These are phyloP conservation scores for Conomelus anceps DNA, from an alignment of 2,888 invertebrate genomes.

Conservation along the genomic window DNA sequence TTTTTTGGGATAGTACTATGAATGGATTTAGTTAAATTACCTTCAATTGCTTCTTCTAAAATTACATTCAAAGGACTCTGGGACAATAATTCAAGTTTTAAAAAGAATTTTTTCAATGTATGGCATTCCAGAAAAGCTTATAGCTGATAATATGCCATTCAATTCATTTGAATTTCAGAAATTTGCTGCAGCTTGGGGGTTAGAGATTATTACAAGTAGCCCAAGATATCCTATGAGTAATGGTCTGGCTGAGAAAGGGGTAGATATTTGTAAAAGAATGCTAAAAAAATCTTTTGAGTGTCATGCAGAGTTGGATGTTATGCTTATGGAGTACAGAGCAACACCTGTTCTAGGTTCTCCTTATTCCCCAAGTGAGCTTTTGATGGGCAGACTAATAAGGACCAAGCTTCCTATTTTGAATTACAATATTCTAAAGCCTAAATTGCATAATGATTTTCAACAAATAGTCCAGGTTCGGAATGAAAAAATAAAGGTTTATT, in stretches of 20 bases:
- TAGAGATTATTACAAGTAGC: background rate
- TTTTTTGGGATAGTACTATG: background rate
- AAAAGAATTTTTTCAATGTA: conserved; percentile 32
- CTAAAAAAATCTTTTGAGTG: conserved; percentile 3
- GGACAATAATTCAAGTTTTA: conserved; percentile 25
- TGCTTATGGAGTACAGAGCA: conserved; percentile 15
- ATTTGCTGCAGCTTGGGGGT: background rate
- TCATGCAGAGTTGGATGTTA: conserved; percentile 1
- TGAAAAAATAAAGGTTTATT: background rate
- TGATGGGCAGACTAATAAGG: conserved; percentile 5
- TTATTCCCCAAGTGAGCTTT: conserved; percentile 10
- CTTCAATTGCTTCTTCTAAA: background rate
- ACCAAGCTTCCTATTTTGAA: conserved; percentile 8
- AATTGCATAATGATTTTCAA: background rate
- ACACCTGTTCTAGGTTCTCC: background rate
- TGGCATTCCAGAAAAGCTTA: conserved; percentile 33
- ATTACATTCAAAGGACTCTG: background rate
- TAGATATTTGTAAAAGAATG: conserved; percentile 4
- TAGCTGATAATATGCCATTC: conserved; percentile 33
- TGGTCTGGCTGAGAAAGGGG: conserved; percentile 12
- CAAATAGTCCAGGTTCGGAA: background rate
- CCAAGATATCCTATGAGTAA: conserved; percentile 3
- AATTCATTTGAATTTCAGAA: conserved; percentile 4
- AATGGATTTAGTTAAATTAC: background rate
- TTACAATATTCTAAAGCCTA: background rate